phyloP scores from a whole-genome alignment of 2,888 invertebrate species.

The Zygogramma bicolorata region DNA sequence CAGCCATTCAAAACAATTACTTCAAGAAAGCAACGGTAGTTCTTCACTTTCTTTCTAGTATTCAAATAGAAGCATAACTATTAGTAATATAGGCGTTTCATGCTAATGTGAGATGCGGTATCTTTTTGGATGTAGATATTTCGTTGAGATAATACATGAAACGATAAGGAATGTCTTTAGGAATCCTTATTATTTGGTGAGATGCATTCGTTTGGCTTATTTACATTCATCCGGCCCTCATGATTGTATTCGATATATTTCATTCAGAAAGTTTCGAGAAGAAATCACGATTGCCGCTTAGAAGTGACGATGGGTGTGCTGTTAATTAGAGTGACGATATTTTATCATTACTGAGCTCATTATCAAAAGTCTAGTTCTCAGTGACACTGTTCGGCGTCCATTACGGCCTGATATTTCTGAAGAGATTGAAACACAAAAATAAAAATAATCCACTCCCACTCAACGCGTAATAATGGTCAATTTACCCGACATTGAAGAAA shows the following conservation, averaged over 20 bases:
- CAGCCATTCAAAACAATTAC: slow-evolving; percentile 17
- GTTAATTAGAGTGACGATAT: neutral
- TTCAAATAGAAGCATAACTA: slow-evolving; percentile 25
- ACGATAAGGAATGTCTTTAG: slow-evolving; percentile 35
- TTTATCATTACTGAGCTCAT: neutral
- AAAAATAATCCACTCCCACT: no score
- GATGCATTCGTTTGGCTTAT: slow-evolving; percentile 27
- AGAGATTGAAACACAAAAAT: no score
- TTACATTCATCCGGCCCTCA: slow-evolving; percentile 9
- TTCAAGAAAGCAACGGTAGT: slow-evolving; percentile 23
- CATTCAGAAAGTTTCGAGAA: neutral
- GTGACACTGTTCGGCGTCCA: no score
- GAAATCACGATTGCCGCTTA: neutral
- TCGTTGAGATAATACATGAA: slow-evolving; percentile 35
- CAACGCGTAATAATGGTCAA: no score
- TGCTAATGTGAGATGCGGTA: slow-evolving; percentile 35
- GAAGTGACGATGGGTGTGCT: neutral
- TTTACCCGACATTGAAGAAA: no score
- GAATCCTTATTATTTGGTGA: slow-evolving; percentile 32
- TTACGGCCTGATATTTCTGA: no score
- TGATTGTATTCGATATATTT: neutral
- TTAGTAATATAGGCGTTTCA: slow-evolving; percentile 22
- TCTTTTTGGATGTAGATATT: slow-evolving; percentile 39
- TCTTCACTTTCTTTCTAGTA: slow-evolving; percentile 18
- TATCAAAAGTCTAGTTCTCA: no score